A percentile compares a stretch with the other conserved stretches of the same genome.
Conservation (phyloP, 2,113 vertebrate species). For the Oryctolagus cuniculus region DNA sequence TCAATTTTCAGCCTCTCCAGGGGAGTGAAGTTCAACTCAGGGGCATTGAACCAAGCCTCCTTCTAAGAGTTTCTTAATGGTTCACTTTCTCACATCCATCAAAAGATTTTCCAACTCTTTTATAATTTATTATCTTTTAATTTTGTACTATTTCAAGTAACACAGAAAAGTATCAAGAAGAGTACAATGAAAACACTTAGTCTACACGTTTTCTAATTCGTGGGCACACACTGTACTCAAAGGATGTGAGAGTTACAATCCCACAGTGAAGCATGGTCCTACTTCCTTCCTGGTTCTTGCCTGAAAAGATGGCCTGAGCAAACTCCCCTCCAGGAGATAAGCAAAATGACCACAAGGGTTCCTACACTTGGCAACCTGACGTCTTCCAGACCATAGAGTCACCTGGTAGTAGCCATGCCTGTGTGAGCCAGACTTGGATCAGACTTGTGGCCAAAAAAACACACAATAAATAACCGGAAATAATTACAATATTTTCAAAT, state of each 20-base stretch:
- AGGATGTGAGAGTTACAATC: not conserved
- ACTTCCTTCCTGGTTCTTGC: not conserved
- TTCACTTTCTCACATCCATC: not conserved
- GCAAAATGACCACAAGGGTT: not conserved
- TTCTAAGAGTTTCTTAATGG: not conserved
- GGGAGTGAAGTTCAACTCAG: not conserved
- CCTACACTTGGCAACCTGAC: not conserved
- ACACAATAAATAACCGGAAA: slow-evolving; percentile 11
- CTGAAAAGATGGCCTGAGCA: not conserved
- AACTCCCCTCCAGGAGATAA: not conserved
- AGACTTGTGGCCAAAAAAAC: slow-evolving; percentile 12
- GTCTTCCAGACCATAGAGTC: not conserved
- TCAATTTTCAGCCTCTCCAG: not conserved
- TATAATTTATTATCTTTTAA: no score
- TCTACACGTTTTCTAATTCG: not conserved
- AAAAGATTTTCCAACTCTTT: not conserved
- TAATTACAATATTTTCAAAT: slow-evolving; percentile 16
- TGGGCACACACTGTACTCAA: not conserved
- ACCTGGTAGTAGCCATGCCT: not conserved
- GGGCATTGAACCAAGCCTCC: not conserved
- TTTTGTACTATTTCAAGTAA: no score
- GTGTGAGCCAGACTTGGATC: not conserved
- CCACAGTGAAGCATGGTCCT: not conserved
- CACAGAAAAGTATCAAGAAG: no score
- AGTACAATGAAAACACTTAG: no score